Evolutionary conservation across 2,888 invertebrate species (phyloP).

Genomic region (Dorcus parallelipipedus): DNA sequence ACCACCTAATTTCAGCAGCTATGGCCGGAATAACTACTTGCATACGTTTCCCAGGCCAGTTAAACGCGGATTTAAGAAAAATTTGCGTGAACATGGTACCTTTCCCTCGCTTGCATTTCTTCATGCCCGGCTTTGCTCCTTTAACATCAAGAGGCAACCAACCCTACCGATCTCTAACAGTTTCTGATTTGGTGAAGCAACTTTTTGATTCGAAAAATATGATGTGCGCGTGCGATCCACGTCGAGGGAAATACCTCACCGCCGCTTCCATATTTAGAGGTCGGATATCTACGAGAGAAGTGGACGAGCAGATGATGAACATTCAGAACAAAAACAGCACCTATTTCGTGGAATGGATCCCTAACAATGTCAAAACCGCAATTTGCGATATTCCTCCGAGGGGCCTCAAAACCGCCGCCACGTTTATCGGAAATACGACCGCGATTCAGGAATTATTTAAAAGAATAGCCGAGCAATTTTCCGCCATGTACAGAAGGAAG

Average conservation of each 20-base stretch:
- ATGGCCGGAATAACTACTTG: slow-evolving; percentile 62
- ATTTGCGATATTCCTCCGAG: slow-evolving; percentile 69
- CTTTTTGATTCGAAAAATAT: slow-evolving; percentile 84
- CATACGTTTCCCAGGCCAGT: slow-evolving; percentile 66
- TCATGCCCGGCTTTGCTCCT: slow-evolving; percentile 65
- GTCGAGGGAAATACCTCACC: slow-evolving; percentile 74
- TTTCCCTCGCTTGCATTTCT: slow-evolving; percentile 64
- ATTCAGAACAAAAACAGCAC: slow-evolving; percentile 66
- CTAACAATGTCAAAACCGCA: slow-evolving; percentile 70
- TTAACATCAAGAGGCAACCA: slow-evolving; percentile 57
- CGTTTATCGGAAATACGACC: slow-evolving; percentile 60
- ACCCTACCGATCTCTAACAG: slow-evolving; percentile 71
- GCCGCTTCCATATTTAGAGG: slow-evolving; percentile 81
- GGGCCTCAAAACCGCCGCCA: slow-evolving; percentile 42
- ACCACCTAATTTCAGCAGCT: slow-evolving; percentile 56
- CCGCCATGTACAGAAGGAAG: slow-evolving; percentile 66
- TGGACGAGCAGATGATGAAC: slow-evolving; percentile 61
- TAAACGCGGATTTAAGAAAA: slow-evolving; percentile 65
- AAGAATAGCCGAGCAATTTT: slow-evolving; percentile 49
- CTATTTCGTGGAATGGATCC: slow-evolving; percentile 66
- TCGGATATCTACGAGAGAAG: slow-evolving; percentile 62
- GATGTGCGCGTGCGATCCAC: slow-evolving; percentile 87
- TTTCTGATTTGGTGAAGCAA: slow-evolving; percentile 74
- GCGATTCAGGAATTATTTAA: slow-evolving; percentile 79
- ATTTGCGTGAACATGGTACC: slow-evolving; percentile 63